These are phyloP conservation scores for Herpetotheres cachinnans DNA, from an alignment of 2,113 vertebrate genomes.

Conservation along the genomic window DNA sequence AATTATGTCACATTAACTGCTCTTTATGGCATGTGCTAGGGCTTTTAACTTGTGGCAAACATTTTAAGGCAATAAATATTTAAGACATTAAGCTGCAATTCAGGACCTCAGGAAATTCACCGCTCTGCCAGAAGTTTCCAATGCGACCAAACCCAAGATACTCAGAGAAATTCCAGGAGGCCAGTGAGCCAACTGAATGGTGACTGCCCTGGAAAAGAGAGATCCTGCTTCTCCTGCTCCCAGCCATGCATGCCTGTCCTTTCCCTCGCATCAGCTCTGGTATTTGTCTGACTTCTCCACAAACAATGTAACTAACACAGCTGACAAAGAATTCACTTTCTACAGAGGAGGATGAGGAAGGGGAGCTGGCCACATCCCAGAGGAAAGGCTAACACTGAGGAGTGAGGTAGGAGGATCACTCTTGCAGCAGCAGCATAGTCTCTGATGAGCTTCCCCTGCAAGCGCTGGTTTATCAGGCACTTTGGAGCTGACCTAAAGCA, in stretches of 20 bases:
- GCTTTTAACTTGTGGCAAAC: neutral
- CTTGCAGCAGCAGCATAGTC: neutral
- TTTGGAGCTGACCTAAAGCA: neutral
- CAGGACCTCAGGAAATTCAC: neutral
- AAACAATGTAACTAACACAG: neutral
- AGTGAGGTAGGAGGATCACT: neutral
- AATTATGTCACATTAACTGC: neutral
- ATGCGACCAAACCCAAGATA: neutral
- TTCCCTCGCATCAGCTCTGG: neutral
- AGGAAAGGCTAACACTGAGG: neutral
- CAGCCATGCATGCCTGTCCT: accelerated
- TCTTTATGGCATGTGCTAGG: neutral
- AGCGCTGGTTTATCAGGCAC: neutral
- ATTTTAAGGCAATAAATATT: neutral
- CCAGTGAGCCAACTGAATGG: neutral
- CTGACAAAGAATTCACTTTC: neutral
- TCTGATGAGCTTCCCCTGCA: neutral
- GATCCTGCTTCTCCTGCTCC: neutral
- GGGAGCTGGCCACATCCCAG: neutral
- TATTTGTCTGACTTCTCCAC: neutral
- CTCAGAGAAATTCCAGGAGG: neutral
- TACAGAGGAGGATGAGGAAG: neutral
- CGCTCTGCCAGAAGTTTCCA: neutral
- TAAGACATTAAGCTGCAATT: neutral
- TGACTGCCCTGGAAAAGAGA: neutral